Conservation (phyloP, 2,888 invertebrate genomes). For the Clitarchus hookeri region DNA sequence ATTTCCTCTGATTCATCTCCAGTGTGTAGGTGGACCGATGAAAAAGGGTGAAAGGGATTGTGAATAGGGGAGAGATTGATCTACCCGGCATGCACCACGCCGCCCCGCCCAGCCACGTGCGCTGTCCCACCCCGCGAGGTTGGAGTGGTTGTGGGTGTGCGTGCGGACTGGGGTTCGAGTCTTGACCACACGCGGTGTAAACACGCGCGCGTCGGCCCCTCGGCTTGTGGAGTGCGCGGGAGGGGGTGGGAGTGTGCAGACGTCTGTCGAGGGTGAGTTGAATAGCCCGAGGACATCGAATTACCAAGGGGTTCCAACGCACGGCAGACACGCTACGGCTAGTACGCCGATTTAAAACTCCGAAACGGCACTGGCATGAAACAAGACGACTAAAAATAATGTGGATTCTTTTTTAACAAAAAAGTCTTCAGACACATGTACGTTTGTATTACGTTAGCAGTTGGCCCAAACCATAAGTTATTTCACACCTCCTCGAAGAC, state of each 20-base stretch:
- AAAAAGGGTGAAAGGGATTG: background rate
- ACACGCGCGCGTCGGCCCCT: background rate
- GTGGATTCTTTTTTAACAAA: too few species aligned
- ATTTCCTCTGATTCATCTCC: too few species aligned
- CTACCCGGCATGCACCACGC: background rate
- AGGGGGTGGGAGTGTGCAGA: background rate
- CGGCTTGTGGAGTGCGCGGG: background rate
- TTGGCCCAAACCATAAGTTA: too few species aligned
- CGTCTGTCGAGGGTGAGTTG: background rate
- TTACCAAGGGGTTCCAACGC: too few species aligned
- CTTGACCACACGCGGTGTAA: slow-evolving; percentile 24
- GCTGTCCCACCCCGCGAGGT: background rate
- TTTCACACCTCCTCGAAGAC: too few species aligned
- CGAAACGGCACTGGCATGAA: too few species aligned
- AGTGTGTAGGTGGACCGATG: too few species aligned
- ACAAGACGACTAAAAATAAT: too few species aligned
- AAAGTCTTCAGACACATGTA: too few species aligned
- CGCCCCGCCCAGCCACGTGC: background rate
- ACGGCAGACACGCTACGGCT: too few species aligned
- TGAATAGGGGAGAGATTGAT: background rate
- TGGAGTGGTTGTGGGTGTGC: background rate
- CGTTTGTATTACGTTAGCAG: too few species aligned
- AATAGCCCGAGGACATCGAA: background rate
- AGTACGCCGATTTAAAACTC: too few species aligned
- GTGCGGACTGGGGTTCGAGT: slow-evolving; percentile 18